A percentile compares a stretch with the other conserved stretches of the same genome.
Conservation (phyloP, 2,888 invertebrate species). For the Stomorhina lunata region DNA sequence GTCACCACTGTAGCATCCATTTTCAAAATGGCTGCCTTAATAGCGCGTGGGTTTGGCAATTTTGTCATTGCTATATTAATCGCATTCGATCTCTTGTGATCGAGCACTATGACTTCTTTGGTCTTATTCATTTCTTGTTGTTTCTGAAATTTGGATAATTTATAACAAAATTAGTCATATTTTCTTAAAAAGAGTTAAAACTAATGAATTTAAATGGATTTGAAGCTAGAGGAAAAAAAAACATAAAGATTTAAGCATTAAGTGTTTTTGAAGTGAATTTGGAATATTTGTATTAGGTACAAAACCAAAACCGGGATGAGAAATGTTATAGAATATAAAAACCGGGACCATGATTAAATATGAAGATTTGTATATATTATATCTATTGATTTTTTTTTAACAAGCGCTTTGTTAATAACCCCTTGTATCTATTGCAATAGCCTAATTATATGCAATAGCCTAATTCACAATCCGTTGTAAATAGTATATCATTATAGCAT, state of each 20-base stretch:
- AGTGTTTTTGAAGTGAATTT: constrained; percentile 7
- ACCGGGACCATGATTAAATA: too few relatives aligned
- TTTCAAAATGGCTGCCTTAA: constrained; percentile 99
- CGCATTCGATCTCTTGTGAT: constrained; percentile 98
- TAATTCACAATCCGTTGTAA: too few relatives aligned
- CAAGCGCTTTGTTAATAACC: too few relatives aligned
- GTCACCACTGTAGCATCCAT: constrained; percentile 99
- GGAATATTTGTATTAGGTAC: too few relatives aligned
- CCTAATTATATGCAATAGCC: too few relatives aligned
- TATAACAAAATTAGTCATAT: not conserved
- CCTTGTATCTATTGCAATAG: too few relatives aligned
- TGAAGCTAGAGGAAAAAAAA: constrained; percentile 16
- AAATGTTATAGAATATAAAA: too few relatives aligned
- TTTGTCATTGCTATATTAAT: constrained; percentile 99
- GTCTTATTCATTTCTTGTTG: constrained; percentile 91
- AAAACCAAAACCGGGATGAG: too few relatives aligned
- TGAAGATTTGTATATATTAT: too few relatives aligned
- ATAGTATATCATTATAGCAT: too few relatives aligned
- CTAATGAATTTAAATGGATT: constrained; percentile 10
- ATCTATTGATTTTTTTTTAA: too few relatives aligned
- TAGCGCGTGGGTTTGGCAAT: constrained; percentile 97
- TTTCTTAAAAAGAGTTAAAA: not conserved
- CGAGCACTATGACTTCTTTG: constrained; percentile 95
- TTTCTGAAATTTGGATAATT: constrained; percentile 82
- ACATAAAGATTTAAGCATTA: constrained; percentile 16